Base-by-base conservation (phyloP, 2,888 invertebrate genomes). In the Hydrotaea diabolus region DNA sequence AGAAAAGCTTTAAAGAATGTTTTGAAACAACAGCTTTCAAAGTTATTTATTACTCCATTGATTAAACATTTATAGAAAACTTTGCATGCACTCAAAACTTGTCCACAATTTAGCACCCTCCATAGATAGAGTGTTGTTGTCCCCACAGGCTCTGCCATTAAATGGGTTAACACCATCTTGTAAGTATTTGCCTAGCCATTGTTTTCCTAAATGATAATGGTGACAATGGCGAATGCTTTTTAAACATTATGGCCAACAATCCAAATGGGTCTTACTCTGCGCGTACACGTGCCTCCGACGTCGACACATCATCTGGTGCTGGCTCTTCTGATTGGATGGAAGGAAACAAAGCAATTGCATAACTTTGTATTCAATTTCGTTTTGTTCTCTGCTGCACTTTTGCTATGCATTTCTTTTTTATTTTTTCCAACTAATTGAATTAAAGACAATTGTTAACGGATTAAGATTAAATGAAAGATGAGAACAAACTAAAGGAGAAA, bases 381-480 rank as follows among this genome's bases (percentile, higher is more conserved):
- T 31, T 64, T 31, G 39, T 66, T 69, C 43, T 17, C 43, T 43
- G 21, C 43, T 46, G 21, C 43, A 43, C 26, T 59, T 59, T 59
- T 59, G 21, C 59, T 4, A 11, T 26, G 23, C 69, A 69, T 46
- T 69, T 43, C 2, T 62, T 72, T 74, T n/a, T n/a, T n/a, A n/a
- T n/a, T n/a, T n/a, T n/a, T 43, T 77, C 59, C 78, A 69, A 82
- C 66, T 76, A 82, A 79, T 79, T 81, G 57, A 76, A 79, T 81
- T 82, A 83, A 69, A 53, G 64, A 55, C 78, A 81, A 77, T 82
- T 85, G 76, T 21, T 69, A 82, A 85, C 21, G 85, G 85, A 79
- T 82, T 85, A 82, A 82, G 62, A 78, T 75, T 43, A 66, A 76
- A 76, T 73, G 19, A 62, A 73, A 26, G 19, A 55, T 39, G 75